A percentile compares a stretch with the other conserved stretches of the same genome.
These are phyloP conservation scores for Tachuris rubrigastra DNA, from an alignment of 2,113 vertebrate species.

Conservation along the genomic window DNA sequence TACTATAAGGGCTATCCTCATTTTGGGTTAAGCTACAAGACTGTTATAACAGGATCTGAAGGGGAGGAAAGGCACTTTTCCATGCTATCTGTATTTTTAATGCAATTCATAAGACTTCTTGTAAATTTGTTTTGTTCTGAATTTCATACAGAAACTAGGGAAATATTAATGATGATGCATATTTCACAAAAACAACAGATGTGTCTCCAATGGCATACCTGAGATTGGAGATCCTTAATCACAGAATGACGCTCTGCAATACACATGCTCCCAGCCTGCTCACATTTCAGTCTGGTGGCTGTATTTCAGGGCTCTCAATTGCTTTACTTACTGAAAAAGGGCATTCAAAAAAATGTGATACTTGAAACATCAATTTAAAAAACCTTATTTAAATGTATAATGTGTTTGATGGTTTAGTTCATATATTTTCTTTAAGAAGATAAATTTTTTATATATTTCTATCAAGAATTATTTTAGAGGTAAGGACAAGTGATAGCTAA, in stretches of 20 bases:
- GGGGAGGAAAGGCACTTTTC: fast-evolving
- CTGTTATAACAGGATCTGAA: background rate
- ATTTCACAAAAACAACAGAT: background rate
- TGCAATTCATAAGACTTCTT: background rate
- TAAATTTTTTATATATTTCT: background rate
- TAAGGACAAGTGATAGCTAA: background rate
- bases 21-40: background rate
- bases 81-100: background rate
- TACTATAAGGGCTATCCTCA: background rate
- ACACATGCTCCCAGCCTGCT: background rate
- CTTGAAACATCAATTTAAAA: background rate
- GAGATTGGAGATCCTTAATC: background rate
- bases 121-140: background rate
- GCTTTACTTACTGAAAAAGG: background rate
- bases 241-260: background rate
- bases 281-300: background rate
- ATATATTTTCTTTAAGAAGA: background rate
- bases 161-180: background rate
- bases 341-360: background rate
- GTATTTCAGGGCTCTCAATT: background rate
- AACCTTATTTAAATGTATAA: background rate
- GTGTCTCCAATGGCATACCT: background rate
- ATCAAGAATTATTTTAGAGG: background rate
- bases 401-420: background rate
- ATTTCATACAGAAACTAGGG: background rate